Evolutionary conservation across 2,797 vertebrate species (phyloP), one percentile per base, ranked within the genome.

Genomic region (Miichthys miiuy): DNA sequence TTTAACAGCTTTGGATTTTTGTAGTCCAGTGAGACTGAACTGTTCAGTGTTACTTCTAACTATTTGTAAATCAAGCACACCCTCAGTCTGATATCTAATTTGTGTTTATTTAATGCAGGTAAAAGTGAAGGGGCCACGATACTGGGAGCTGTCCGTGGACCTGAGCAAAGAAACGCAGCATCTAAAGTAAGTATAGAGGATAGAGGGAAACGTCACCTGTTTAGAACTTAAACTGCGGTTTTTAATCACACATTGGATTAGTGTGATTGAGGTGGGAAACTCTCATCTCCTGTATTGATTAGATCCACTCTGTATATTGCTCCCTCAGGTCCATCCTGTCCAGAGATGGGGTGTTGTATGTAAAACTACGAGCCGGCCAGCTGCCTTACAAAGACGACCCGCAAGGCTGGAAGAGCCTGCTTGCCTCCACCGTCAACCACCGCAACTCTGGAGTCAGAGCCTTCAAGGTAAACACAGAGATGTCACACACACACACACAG

Each of bases 361-460:
- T 99, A 23, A 99, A 99, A 84, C 95, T 99, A 5, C 91, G 97
- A 20, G 98, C 98, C 0, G 98, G 98, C 38, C 98, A 99, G 93
- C 96, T 99, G 50, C 98, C 98, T 3, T 99, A 99, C 91, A 99
- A 98, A 87, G 98, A 99, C 3, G 98, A 99, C 82, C 98, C 98
- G 0, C 97, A 97, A 88, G 98, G 98, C 20, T 99, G 97, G 97
- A 98, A 97, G 88, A 99, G 97, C 82, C 93, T 99, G 34, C 83
- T 98, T 75, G 96, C 98, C 3, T 97, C 97, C 68, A 96, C 95
- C 0, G 95, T 97, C 76, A 97, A 96, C 83, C 97, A 96, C 62
- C 92, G 94, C 50, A 97, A 91, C 87, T 95, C 96, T 0, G 97
- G 99, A 84, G 96, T 96, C 4, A 94, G 95, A 47, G 91, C 96